Base-by-base conservation (phyloP, 2,113 vertebrate genomes). In the Puffinus mauretanicus region DNA sequence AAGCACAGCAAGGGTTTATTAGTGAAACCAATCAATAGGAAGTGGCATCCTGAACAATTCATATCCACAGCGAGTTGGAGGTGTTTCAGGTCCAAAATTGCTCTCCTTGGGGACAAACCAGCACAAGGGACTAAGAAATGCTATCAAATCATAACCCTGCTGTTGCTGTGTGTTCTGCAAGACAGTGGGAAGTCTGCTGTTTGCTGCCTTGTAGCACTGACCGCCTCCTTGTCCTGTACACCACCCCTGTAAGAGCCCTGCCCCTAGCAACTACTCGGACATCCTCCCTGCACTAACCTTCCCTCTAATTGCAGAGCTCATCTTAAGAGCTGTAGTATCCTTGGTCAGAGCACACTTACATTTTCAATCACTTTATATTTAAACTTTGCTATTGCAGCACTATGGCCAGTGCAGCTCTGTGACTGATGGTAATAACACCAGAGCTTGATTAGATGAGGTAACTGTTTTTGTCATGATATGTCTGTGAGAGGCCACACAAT, bases 381-480 rank as follows among this genome's bases (percentile, higher is more conserved):
- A 61, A 36, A 32, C 16, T 26, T 20, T 4, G 9, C 21, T 20
- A 6, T 3, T 7, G 19, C n/a, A 46, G 52, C 11, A 10, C 24
- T 62, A 8, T 7, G 29, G 29, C 44, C 16, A 6, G 17, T 7
- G 13, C 71, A 58, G 32, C 51, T 38, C 55, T 47, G 17, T 21
- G 47, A 30, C 25, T 8, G 17, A 44, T 8, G 27, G 73, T 6
- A 13, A 2, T 19, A 32, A 47, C 8, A 6, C 14, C 38, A 75
- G 32, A 29, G 40, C 51, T 58, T 30, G 14, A 26, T 11, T 10
- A 36, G 25, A 7, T 4, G 32, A 89, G 18, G 26, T 5, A 6
- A 4, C 13, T 13, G 5, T 1, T 54, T 32, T n/a, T 65, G 36
- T 29, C 25, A 3, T 6, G 9, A 3, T 26, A 12, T 3, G 8